phyloP scores from a whole-genome alignment of 2,888 invertebrate species.

The Cosmorhoe ocellata region DNA sequence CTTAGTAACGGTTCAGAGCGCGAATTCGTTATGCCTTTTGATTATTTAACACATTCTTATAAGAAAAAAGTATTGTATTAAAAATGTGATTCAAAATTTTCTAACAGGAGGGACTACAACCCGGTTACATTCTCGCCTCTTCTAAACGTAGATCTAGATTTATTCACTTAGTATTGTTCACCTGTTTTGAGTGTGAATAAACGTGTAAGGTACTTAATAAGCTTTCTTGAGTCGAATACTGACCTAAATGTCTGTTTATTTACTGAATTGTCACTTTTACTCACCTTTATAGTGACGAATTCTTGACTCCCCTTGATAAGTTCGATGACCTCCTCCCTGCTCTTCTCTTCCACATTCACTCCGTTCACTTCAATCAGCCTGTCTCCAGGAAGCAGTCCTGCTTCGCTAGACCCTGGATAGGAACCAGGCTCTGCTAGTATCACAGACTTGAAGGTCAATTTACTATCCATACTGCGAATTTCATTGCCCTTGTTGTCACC shows the following conservation, averaged over 20 bases:
- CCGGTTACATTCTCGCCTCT: no score
- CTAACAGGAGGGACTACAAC: no score
- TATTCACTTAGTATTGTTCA: no score
- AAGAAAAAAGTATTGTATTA: no score
- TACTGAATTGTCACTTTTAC: slow-evolving; percentile 38
- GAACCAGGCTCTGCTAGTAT: slow-evolving; percentile 96
- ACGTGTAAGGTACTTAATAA: no score
- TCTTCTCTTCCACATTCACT: slow-evolving; percentile 90
- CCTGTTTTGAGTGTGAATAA: no score
- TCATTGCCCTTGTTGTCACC: slow-evolving; percentile 68
- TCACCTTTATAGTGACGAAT: slow-evolving; percentile 92
- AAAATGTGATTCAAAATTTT: no score
- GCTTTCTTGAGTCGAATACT: no score
- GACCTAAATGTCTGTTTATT: no score
- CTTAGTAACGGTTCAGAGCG: slow-evolving; percentile 8
- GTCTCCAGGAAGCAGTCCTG: slow-evolving; percentile 97
- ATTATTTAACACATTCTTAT: no score
- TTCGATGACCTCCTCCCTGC: slow-evolving; percentile 95
- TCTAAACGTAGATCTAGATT: no score
- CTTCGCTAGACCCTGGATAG: slow-evolving; percentile 88
- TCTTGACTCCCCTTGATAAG: slow-evolving; percentile 94
- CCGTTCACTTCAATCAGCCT: slow-evolving; percentile 95
- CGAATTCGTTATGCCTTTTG: slow-evolving; percentile 1
- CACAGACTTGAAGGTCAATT: slow-evolving; percentile 86
- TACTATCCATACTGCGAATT: slow-evolving; percentile 58